These are phyloP conservation scores for Pitangus sulphuratus DNA, from an alignment of 2,797 vertebrate species.

Conservation along the genomic window DNA sequence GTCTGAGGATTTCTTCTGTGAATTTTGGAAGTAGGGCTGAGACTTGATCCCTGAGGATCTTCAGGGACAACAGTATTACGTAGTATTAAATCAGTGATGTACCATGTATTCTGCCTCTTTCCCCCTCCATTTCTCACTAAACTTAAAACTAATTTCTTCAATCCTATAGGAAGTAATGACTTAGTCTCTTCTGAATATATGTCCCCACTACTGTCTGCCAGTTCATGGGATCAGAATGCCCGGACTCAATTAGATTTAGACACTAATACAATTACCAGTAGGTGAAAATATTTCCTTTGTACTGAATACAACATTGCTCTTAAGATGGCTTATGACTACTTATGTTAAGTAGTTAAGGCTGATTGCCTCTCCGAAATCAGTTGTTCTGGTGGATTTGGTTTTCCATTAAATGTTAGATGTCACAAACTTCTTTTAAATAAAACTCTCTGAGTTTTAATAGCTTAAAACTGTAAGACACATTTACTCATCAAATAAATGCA, in stretches of 20 bases:
- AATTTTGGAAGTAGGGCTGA: not conserved
- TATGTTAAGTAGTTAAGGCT: not conserved
- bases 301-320: not conserved
- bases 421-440: not conserved
- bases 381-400: slow-evolving; percentile 38
- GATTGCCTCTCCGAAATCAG: slow-evolving; percentile 12
- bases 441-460: slow-evolving; percentile 33
- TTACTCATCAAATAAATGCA: not conserved
- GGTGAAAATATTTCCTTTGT: slow-evolving; percentile 20
- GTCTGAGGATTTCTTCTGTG: not conserved
- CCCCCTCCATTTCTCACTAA: not conserved
- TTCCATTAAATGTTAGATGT: slow-evolving; percentile 19
- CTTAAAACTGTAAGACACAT: slow-evolving; percentile 37
- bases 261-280: slow-evolving; percentile 23
- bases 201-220: not conserved
- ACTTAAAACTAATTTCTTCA: slow-evolving; percentile 19
- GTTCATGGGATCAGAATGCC: not conserved
- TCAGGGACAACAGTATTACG: not conserved
- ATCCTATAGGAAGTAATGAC: slow-evolving; percentile 12
- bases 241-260: slow-evolving; percentile 31
- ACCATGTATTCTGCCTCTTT: not conserved
- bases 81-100: not conserved
- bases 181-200: slow-evolving; percentile 29
- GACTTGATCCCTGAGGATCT: not conserved
- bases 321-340: not conserved